Evolutionary conservation across 2,888 invertebrate species (phyloP), one percentile per base, ranked within the genome.

Genomic region (Acleris holmiana): DNA sequence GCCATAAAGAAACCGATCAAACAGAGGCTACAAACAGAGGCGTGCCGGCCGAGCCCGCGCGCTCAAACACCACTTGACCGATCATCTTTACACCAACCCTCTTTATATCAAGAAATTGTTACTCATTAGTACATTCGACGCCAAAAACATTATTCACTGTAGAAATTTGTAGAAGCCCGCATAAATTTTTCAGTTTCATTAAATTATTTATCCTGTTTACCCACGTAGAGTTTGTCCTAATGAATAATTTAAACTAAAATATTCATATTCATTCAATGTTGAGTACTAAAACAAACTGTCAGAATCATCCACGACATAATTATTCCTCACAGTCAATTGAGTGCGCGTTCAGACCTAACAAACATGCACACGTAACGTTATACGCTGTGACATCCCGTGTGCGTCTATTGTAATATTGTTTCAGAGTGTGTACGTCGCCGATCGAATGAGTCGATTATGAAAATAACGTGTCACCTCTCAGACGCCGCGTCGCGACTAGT

Each of bases 1-100:
- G 73, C 80, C 82, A 80, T 91, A 91, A 91, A 91, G 89, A 89
- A 86, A 73, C 72, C 82, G 84, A 76, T 83, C 86, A 90, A 89
- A 88, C 90, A 88, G 69, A 68, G 72, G 74, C 67, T 51, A 78
- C 85, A 91, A 90, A 91, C 84, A 91, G 69, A 82, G 90, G 91
- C 75, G 91, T 78, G 89, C 75, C 83, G 72, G 73, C 79, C 87
- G 82, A 86, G 76, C 85, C 83, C 82, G 73, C 76, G 49, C 60
- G 57, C 61, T 66, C 85, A 86, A 79, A 75, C 72, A 73, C 57
- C 80, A 88, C 89, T 90, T 85, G 84, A 90, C 86, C 89, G 87
- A 90, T 87, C 86, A 83, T 83, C 82, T 79, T 81, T 79, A 25
- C 55, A 67, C 66, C 72, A 67, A 69, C 69, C 74, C 78, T 79